Evolutionary conservation across 92 coral and sea anemone genomes (phyloP), one percentile per base, ranked within the genome.

Genomic region (Zoanthus gigantus): DNA sequence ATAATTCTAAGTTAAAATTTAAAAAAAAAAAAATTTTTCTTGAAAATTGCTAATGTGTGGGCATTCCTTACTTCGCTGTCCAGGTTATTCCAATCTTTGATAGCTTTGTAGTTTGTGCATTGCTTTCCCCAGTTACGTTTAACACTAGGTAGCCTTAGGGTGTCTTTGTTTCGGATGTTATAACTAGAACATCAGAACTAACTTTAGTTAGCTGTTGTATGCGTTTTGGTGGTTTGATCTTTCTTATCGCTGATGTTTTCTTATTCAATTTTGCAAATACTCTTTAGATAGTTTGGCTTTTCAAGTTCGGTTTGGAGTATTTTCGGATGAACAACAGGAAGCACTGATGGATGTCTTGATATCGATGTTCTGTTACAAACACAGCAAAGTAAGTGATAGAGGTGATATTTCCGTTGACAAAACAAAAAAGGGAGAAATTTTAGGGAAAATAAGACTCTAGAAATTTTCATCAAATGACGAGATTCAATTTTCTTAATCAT

Each of bases 231-330:
- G 4, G 6, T 42, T 44, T 44, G 29, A 9, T 71, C 12, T 47
- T 42, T n/a, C n/a, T 74, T 2, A 46, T 13, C 6, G 16, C 79
- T 30, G 2, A n/a, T 9, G 10, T n/a, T 7, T n/a, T 50, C 5
- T 50, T 7, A 50, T 50, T 11, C 12, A 50, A 11, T 50, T 50
- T 50, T 50, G 5, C 56, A 30, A 18, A 30, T 31, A 69, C 17
- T 16, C 5, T 69, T 31, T 72, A 93, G 98, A 93, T 7, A 95
- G 90, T 54, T 87, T 97, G 42, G 98, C 96, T 53, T 97, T 97
- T 67, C 98, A 97, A 89, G 99, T 97, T 34, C 95, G 94, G 31
- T 95, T 97, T 91, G 99, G 98, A 18, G 91, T 83, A 76, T 97
- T 94, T 75, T 90, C 94, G 17, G 98, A 95, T 48, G 98, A 95